Base-by-base conservation (phyloP, 2,113 vertebrate genomes). In the Crotalus viridis region DNA sequence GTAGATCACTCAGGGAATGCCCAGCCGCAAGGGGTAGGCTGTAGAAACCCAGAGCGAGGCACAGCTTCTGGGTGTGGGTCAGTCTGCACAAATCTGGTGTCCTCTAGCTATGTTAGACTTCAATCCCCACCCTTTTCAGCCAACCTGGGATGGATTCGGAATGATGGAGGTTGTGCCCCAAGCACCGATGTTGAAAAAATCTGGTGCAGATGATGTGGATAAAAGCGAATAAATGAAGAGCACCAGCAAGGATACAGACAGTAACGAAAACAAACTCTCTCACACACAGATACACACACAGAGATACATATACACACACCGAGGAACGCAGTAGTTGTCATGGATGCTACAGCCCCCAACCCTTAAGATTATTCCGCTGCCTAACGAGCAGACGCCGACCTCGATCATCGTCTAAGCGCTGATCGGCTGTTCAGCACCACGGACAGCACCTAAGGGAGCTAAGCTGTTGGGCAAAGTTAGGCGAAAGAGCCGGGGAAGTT, bases 381-480 rank as follows among this genome's bases (percentile, higher is more conserved):
- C n/a, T 56, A 22, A 57, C 39, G 1, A 5, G 1, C 3, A 17
- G 8, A 17, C 9, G 51, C 21, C 19, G 3, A 0, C 39, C 1
- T 69, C 69, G 2, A 61, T 89, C 0, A 3, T 13, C 43, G 92
- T 26, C 93, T 95, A 33, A 85, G 64, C 46, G n/a, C 4, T 0
- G 0, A 26, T 48, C 92, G 93, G 17, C 3, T 64, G n/a, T 95
- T 97, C 95, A 98, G 98, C 69, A 98, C 98, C 96, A 90, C 3
- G 97, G 97, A 98, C 97, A 98, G 97, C 96, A 57, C 55, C 33
- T 5, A 56, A 9, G 0, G 22, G 10, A 2, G 39, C 39, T 2
- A 7, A 9, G 89, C 33, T n/a, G 3, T 56, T 7, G 43, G 21
- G 86, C 51, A 26, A 85, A 74, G 8, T 56, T 74, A 17, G 8